Percentiles rank a stretch among this genome's conserved stretches.
Evolutionary conservation across 2,113 vertebrate genomes (phyloP).

Genomic region (Antennarius striatus): DNA sequence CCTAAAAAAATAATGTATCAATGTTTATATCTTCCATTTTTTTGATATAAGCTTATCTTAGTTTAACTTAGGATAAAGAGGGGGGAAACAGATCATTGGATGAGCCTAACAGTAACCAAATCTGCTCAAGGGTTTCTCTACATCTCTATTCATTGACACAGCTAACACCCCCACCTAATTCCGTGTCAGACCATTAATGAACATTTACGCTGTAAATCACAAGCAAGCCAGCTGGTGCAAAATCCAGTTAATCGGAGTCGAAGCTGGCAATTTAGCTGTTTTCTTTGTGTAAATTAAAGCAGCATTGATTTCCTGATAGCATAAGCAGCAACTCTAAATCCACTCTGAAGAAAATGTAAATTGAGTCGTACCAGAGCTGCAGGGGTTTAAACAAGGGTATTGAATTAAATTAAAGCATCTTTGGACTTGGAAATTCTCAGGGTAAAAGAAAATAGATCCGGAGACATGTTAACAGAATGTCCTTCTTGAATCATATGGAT

Average conservation of each 20-base stretch:
- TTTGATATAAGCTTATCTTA: no score
- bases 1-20: no score
- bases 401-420: constrained; percentile 20
- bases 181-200: background rate
- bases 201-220: no score
- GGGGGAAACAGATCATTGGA: no score
- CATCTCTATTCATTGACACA: background rate
- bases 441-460: background rate
- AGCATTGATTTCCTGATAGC: constrained; percentile 20
- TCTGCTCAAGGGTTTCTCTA: background rate
- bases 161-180: background rate
- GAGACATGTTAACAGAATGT: constrained; percentile 24
- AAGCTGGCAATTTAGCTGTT: constrained; percentile 22
- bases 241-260: background rate
- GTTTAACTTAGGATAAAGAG: background rate
- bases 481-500: constrained; percentile 6
- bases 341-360: constrained; percentile 18
- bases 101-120: background rate
- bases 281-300: background rate
- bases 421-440: constrained; percentile 23
- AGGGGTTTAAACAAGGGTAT: constrained; percentile 6
- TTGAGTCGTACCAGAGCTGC: constrained; percentile 3
- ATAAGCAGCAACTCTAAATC: constrained; percentile 18
- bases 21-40: no score
- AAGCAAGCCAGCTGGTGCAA: constrained; percentile 15